Evolutionary conservation across 2,888 invertebrate genomes (phyloP).

Genomic region (Sminthurides aquaticus): DNA sequence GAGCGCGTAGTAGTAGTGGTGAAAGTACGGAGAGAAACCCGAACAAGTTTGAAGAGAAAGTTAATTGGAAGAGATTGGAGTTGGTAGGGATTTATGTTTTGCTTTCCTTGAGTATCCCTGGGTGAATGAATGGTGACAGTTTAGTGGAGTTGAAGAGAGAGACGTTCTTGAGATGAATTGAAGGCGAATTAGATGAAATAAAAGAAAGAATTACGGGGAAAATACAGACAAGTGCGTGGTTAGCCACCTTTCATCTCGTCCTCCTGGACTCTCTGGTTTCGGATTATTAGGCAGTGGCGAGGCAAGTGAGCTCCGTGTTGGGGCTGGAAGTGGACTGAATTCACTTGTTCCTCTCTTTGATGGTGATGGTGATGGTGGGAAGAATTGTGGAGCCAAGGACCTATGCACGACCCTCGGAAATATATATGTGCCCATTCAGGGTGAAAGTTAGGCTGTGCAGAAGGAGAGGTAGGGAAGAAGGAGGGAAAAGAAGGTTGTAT

Average conservation of each 20-base stretch:
- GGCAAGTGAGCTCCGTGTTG: not conserved
- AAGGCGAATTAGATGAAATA: not conserved
- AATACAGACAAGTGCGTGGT: not conserved
- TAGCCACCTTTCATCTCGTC: not conserved
- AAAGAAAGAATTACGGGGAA: not conserved
- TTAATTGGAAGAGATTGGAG: too few species aligned
- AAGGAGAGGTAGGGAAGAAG: not conserved
- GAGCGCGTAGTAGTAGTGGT: too few species aligned
- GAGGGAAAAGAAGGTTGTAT: too few species aligned
- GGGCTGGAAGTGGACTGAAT: not conserved
- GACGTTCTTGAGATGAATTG: not conserved
- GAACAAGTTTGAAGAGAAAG: too few species aligned
- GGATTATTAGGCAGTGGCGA: not conserved
- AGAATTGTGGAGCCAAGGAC: not conserved
- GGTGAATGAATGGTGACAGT: too few species aligned
- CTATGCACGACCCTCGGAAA: not conserved
- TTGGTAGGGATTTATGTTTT: too few species aligned
- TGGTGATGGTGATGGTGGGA: not conserved
- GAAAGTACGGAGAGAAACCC: too few species aligned
- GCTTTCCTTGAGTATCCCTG: too few species aligned
- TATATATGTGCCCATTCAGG: not conserved
- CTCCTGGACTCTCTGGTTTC: not conserved
- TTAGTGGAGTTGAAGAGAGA: not conserved
- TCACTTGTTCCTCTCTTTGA: not conserved
- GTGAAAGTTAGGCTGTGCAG: not conserved